Percentiles rank a stretch among this genome's conserved stretches.
phyloP scores from a whole-genome alignment of 2,797 vertebrate genomes.

The Malacoraja senta region DNA sequence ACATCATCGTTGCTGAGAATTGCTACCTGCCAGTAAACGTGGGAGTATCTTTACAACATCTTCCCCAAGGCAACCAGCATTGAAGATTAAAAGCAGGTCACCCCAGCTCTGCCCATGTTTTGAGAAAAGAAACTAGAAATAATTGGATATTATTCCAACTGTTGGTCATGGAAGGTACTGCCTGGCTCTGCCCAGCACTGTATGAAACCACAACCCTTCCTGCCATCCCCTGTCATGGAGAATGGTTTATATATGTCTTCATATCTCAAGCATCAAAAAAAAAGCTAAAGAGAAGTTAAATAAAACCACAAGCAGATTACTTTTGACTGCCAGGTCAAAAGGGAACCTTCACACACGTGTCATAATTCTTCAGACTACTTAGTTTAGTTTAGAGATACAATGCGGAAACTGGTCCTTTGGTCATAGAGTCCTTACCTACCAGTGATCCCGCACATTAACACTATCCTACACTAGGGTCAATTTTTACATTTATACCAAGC shows the following conservation, averaged over 20 bases:
- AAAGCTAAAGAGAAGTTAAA: background rate
- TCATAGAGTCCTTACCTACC: too few relatives aligned
- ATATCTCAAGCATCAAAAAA: too few relatives aligned
- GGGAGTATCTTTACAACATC: background rate
- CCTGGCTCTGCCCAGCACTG: background rate
- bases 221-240: background rate
- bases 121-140: background rate
- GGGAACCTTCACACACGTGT: background rate
- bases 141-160: background rate
- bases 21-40: background rate
- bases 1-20: background rate
- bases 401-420: too few relatives aligned
- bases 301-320: background rate
- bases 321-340: background rate
- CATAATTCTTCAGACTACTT: background rate
- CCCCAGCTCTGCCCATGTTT: background rate
- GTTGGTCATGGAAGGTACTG: background rate
- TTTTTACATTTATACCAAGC: too few relatives aligned
- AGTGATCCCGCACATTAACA: too few relatives aligned
- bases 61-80: background rate
- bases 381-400: too few relatives aligned
- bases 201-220: background rate
- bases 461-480: too few relatives aligned
- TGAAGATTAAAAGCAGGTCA: background rate
- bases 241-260: too few relatives aligned